Base-by-base conservation (phyloP, 2,113 vertebrate genomes). In the Vidua chalybeata region DNA sequence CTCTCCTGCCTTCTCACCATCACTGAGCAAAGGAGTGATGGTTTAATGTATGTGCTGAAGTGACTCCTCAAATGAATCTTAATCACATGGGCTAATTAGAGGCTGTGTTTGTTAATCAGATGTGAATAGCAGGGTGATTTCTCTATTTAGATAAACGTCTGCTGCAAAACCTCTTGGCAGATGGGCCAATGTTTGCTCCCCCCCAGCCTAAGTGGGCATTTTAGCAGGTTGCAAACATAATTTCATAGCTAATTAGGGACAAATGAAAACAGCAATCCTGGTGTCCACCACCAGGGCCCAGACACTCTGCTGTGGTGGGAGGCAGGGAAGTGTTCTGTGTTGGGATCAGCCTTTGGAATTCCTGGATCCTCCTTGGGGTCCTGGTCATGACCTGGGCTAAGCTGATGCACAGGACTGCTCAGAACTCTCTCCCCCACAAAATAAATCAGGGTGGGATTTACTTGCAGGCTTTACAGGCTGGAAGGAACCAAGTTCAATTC, bases 101-200 rank as follows among this genome's bases (percentile, higher is more conserved):
- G 75, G 30, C 94, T 77, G 84, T 93, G 84, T 94, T 93, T 94
- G 90, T 93, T 96, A 97, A 95, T 96, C 85, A 88, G 85, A 94
- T 96, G 82, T 86, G 93, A 96, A 92, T 88, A 92, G 87, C 82
- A 37, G 82, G 46, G 92, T 94, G 93, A 97, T 96, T 95, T 95
- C 79, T 93, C 91, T 92, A 67, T 83, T 93, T 91, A 71, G 88
- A 92, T 71, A 80, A 95, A 85, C 55, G 94, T 67, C 37, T 4
- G 55, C 82, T 71, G 72, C 78, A 80, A 37, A 96, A 93, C 85
- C 93, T 93, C 95, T 74, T 86, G 96, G 90, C 93, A 95, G 93
- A 94, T 83, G 92, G 87, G 79, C 67, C 63, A 72, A 22, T 31
- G 78, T 90, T 94, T 86, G 82, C 85, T 93, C 54, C 78, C 84